Evolutionary conservation across 2,797 vertebrate species (phyloP).

Genomic region (Todus mexicanus): DNA sequence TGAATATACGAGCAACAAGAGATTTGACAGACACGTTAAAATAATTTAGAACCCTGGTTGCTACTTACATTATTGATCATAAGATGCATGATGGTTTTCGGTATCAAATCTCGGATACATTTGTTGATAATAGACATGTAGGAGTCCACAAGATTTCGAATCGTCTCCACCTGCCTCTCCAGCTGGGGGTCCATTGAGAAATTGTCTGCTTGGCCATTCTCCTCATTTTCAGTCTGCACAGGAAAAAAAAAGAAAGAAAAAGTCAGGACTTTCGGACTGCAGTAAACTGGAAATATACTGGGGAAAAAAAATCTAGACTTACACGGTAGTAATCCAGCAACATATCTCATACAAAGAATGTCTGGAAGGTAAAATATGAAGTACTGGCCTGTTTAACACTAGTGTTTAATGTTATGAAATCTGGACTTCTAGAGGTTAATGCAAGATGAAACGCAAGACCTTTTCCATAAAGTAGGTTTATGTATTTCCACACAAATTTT

Average conservation of each 20-base stretch:
- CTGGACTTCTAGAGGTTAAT: not conserved
- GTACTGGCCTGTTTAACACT: not conserved
- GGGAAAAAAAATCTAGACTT: not conserved
- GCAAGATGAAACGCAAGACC: not conserved
- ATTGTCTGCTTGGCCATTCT: conserved; percentile 78
- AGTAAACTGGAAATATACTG: not conserved
- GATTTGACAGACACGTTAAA: not conserved
- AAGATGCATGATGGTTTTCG: conserved; percentile 82
- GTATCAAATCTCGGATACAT: conserved; percentile 81
- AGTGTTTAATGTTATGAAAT: not conserved
- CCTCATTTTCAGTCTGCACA: conserved; percentile 79
- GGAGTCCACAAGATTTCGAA: conserved; percentile 90
- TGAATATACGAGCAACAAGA: too few relatives aligned
- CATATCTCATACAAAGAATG: not conserved
- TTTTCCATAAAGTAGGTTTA: not conserved
- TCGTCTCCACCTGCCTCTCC: conserved; percentile 93
- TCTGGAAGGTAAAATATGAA: not conserved
- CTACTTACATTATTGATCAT: conserved; percentile 82
- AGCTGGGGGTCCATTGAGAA: conserved; percentile 91
- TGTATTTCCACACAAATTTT: not conserved
- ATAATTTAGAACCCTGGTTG: not conserved
- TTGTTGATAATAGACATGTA: conserved; percentile 95
- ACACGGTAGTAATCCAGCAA: not conserved
- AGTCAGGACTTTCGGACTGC: not conserved
- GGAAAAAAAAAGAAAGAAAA: not conserved